Percentiles rank a stretch among this genome's conserved stretches.
Evolutionary conservation across 2,797 vertebrate genomes (phyloP).

Genomic region (Gymnocypris eckloni): DNA sequence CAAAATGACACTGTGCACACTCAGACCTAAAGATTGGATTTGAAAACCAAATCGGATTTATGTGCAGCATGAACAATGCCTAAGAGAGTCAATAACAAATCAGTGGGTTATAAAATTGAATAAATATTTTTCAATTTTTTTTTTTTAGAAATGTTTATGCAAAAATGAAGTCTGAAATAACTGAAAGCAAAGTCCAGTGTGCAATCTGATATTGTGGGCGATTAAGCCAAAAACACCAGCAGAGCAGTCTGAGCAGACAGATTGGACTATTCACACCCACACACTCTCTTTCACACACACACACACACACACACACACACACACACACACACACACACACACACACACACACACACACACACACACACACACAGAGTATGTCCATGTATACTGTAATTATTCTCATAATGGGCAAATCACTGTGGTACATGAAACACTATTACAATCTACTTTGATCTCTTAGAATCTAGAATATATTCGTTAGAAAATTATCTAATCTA

Average conservation of each 20-base stretch:
- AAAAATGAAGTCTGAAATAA: conserved; percentile 18
- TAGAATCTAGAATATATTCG: background rate
- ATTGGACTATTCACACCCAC: conserved; percentile 62
- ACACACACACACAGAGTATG: conserved; percentile 35
- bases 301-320: background rate
- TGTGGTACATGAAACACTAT: conserved; percentile 3
- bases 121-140: background rate
- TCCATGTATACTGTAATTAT: conserved; percentile 46
- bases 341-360: conserved; percentile 47
- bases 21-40: background rate
- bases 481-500: background rate
- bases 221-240: conserved; percentile 54
- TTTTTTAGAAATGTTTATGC: background rate
- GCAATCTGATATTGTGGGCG: conserved; percentile 43
- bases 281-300: background rate
- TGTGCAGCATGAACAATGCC: background rate
- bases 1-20: background rate
- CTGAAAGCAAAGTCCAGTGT: conserved; percentile 19
- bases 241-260: conserved; percentile 56
- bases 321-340: background rate
- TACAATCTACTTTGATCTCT: background rate
- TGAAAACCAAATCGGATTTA: background rate
- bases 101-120: background rate
- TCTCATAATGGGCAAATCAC: conserved; percentile 34
- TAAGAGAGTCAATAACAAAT: conserved; percentile 3